phyloP scores from a whole-genome alignment of 1,140 invertebrate genomes.

The Hyles euphorbiae region DNA sequence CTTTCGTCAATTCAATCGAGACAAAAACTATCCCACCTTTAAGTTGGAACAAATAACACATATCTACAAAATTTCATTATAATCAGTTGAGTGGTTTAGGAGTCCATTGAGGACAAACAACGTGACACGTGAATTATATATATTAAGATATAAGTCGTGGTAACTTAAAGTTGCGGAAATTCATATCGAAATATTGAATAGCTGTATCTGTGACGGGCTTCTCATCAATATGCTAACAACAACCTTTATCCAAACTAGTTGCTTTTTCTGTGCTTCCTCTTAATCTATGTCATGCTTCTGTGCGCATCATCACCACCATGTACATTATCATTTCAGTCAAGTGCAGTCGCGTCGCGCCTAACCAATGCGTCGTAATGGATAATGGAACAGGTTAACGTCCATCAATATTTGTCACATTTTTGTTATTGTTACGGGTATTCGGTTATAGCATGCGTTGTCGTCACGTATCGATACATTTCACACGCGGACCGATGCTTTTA shows the following conservation, averaged over 20 bases:
- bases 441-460: conserved; percentile 28
- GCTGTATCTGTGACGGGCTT: too few relatives aligned
- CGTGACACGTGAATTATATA: too few relatives aligned
- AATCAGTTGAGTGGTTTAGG: too few relatives aligned
- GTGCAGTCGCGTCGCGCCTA: conserved; percentile 49
- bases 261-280: conserved; percentile 26
- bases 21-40: too few relatives aligned
- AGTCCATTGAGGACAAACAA: too few relatives aligned
- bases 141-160: too few relatives aligned
- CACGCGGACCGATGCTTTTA: not conserved
- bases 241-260: conserved; percentile 4
- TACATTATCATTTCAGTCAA: conserved; percentile 53
- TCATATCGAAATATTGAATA: too few relatives aligned
- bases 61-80: too few relatives aligned
- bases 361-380: conserved; percentile 56
- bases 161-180: too few relatives aligned
- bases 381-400: conserved; percentile 43
- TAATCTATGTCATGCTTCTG: conserved; percentile 26
- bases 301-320: conserved; percentile 31
- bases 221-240: too few relatives aligned
- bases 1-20: too few relatives aligned
- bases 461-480: conserved; percentile 4
- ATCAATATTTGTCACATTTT: conserved; percentile 22
- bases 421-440: conserved; percentile 23
- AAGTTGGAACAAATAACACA: too few relatives aligned